Evolutionary conservation across 2,113 vertebrate genomes (phyloP), one percentile per base, ranked within the genome.

Genomic region (Isichthys henryi): DNA sequence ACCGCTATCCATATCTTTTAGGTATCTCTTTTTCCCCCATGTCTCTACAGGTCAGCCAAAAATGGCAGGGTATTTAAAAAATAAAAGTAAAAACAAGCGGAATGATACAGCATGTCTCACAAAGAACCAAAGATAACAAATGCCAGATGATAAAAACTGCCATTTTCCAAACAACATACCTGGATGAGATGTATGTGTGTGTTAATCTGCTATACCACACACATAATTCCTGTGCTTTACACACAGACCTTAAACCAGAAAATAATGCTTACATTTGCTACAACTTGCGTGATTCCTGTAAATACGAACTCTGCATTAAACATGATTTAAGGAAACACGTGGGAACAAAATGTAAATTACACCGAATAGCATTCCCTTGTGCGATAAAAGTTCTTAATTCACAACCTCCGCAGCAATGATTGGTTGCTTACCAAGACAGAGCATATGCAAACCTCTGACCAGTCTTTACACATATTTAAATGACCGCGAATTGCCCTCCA

Each of bases 401-500:
- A 80, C 74, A 39, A 6, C 74, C 66, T 74, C 66, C 5, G 31
- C 31, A 15, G 31, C 74, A 80, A 15, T 35, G 74, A 80, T 80
- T 43, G 74, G 86, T 74, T 70, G 7, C 21, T 48, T 46, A 91
- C 83, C 52, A 84, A 31, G 50, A 87, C 27, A 86, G 88, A 35
- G 62, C 10, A 56, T 83, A 50, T 56, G 88, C 48, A 19, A 83
- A 80, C 48, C 50, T 48, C n/a, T 56, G 88, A 35, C 17, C 49
- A 23, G 27, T 52, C 49, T 80, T 39, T 45, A 82, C 70, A 82
- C 49, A 89, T 83, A 82, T 89, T 52, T 82, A 89, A 89, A 89
- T 50, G 88, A 39, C 5, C 21, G 49, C 39, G 10, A 53, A 43
- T 39, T 56, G 74, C 70, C 74, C 70, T 83, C 19, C 31, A 27